A percentile compares a stretch with the other conserved stretches of the same genome.
Conservation (phyloP, 1,140 invertebrate genomes). For the Fopius arisanus region DNA sequence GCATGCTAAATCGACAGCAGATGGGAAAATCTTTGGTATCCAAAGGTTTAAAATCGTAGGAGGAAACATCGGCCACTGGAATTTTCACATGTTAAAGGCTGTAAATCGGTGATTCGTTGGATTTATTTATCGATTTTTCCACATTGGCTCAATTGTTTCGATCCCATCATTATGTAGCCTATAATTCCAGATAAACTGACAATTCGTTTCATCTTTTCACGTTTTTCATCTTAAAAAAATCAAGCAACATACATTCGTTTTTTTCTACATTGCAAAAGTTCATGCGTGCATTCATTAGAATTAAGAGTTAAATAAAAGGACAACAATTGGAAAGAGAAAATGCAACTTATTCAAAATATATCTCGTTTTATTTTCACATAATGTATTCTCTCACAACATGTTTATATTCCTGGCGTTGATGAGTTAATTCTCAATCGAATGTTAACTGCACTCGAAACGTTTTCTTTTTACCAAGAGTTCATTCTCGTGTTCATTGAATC, state of each 20-base stretch:
- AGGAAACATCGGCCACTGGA: neutral
- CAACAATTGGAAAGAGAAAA: neutral
- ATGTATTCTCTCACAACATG: constrained; percentile 25
- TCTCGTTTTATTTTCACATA: constrained; percentile 46
- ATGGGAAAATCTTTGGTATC: constrained; percentile 51
- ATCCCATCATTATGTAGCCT: constrained; percentile 14
- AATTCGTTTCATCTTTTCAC: neutral
- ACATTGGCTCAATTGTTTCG: neutral
- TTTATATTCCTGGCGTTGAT: constrained; percentile 44
- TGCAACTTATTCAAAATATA: constrained; percentile 50
- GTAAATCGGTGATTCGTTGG: neutral
- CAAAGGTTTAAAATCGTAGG: constrained; percentile 45
- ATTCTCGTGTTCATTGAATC: neutral
- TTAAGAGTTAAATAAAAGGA: neutral
- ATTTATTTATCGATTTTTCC: neutral
- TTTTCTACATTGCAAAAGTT: constrained; percentile 17
- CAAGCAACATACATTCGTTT: neutral
- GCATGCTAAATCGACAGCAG: constrained; percentile 50
- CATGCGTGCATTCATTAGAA: neutral
- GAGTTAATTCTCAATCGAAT: constrained; percentile 36
- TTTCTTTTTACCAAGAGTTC: constrained; percentile 33
- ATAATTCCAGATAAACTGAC: neutral
- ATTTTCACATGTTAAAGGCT: constrained; percentile 29
- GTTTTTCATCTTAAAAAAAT: neutral
- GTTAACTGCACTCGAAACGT: constrained; percentile 40